Base-by-base conservation (phyloP, 2,888 invertebrate genomes). In the Drosophila ustulata region DNA sequence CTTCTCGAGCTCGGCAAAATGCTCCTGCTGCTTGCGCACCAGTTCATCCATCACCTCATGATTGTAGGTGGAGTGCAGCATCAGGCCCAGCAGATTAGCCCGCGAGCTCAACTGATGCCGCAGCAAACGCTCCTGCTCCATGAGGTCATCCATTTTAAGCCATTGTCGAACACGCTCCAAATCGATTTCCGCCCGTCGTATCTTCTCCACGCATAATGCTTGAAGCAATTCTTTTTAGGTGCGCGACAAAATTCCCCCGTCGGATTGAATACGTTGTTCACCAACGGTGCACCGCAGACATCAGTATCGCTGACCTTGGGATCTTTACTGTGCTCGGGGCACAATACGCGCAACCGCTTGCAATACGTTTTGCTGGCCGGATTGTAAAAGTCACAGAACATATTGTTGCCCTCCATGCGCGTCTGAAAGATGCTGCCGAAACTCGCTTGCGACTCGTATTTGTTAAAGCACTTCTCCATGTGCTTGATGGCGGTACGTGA, bases 341-440 rank as follows among this genome's bases (percentile, higher is more conserved):
- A 99, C 78, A 99, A 94, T 0, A 99, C 98, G 78, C 98, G 94
- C 64, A 99, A 93, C 58, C 99, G 93, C 92, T 99, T 99, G 93
- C 99, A 99, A 90, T 99, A 99, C 0, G 98, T 98, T 55, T 95
- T 95, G 88, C 96, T 97, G 4, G 94, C 93, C 0, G 96, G 95
- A 93, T 98, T 99, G 93, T 96, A 99, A 91, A 96, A 97, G 90
- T 99, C 99, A 91, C 99, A 99, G 92, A 99, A 99, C 96, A 99
- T 98, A 82, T 97, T 97, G 92, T 97, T 97, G 0, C 97, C 97
- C 92, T 98, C 98, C 84, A 99, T 98, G 62, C 97, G 94, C 0
- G 98, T 98, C 91, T 98, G 97, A 89, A 97, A 98, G 47, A 97
- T 95, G 26, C 98, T 98, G 9, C 98, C 98, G 92, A 98, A 99